Evolutionary conservation across 1,140 invertebrate genomes (phyloP).

Genomic region (Drosophila pectinifera): DNA sequence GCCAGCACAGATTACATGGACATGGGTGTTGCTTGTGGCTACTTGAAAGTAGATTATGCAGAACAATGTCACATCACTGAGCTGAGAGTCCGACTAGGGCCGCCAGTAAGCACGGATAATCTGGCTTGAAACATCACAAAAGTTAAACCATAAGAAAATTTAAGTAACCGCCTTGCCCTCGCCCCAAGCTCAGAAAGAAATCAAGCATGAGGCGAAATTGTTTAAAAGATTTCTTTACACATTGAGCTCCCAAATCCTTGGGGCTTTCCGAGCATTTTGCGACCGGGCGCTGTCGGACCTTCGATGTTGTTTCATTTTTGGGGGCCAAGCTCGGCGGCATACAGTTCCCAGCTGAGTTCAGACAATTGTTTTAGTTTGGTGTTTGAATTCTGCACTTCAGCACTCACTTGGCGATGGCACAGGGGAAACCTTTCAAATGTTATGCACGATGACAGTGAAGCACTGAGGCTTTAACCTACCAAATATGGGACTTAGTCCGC

Average conservation of each 20-base stretch:
- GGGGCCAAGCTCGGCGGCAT: slow-evolving; percentile 7
- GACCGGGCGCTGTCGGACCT: slow-evolving; percentile 13
- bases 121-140: slow-evolving; percentile 66
- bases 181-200: slow-evolving; percentile 33
- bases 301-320: slow-evolving; percentile 22
- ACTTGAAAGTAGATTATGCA: slow-evolving; percentile 74
- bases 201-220: slow-evolving; percentile 65
- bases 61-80: slow-evolving; percentile 62
- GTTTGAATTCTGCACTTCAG: slow-evolving; percentile 57
- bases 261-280: slow-evolving; percentile 56
- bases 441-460: neutral
- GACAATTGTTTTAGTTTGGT: slow-evolving; percentile 71
- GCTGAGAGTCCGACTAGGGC: slow-evolving; percentile 47
- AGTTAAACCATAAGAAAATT: slow-evolving; percentile 76
- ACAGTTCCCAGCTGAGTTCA: slow-evolving; percentile 33
- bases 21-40: slow-evolving; percentile 79
- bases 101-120: slow-evolving; percentile 45
- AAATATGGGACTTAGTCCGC: neutral
- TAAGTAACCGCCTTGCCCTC: slow-evolving; percentile 45
- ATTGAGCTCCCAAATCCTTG: slow-evolving; percentile 57
- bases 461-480: neutral
- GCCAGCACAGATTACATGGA: slow-evolving; percentile 57
- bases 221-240: slow-evolving; percentile 71
- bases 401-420: slow-evolving; percentile 5
- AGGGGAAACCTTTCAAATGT: neutral